Evolutionary conservation across 2,797 vertebrate genomes (phyloP).

Genomic region (Lagothrix lagotricha): DNA sequence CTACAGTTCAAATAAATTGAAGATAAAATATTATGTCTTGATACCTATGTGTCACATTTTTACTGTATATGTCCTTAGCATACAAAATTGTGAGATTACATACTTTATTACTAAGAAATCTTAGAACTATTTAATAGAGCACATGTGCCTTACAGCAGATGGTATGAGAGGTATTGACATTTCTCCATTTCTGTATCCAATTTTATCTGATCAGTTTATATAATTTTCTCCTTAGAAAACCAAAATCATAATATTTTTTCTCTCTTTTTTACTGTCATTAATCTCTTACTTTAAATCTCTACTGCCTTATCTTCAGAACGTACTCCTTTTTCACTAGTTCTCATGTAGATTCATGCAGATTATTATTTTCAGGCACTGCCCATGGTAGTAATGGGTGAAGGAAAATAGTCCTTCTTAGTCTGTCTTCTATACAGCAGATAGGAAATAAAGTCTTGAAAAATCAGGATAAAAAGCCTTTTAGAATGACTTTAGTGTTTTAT

Average conservation of each 20-base stretch:
- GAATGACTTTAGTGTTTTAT: not conserved
- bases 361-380: not conserved
- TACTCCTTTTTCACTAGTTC: not conserved
- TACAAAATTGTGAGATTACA: not conserved
- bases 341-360: not conserved
- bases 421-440: not conserved
- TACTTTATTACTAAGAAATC: not conserved
- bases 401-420: not conserved
- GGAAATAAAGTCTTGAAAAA: not conserved
- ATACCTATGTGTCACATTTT: not conserved
- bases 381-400: not conserved
- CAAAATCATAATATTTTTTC: not conserved
- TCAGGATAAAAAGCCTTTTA: not conserved
- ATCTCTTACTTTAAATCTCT: not conserved
- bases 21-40: not conserved
- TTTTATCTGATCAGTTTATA: not conserved
- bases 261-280: not conserved
- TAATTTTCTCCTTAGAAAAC: not conserved
- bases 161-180: not conserved
- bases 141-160: not conserved
- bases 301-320: not conserved
- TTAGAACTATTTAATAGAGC: not conserved
- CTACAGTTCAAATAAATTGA: not conserved
- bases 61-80: not conserved
- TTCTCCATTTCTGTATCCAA: not conserved